These are phyloP conservation scores for Drosophila picticornis DNA, from an alignment of 2,888 invertebrate species.

Conservation along the genomic window DNA sequence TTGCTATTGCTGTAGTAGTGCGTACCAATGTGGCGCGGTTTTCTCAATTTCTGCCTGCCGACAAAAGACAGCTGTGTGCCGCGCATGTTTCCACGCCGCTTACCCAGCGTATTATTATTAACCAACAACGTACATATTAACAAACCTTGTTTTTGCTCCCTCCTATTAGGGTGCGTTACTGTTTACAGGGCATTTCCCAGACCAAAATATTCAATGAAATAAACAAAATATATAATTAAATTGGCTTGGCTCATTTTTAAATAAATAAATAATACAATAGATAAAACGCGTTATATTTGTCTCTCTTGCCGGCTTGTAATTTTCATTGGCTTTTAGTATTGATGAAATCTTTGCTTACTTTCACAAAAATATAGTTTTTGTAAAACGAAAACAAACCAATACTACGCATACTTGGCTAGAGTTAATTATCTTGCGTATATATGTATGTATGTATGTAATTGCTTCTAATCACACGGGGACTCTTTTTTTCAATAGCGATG, in stretches of 20 bases:
- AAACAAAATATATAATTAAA: conserved; percentile 3
- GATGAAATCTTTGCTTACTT: conserved; percentile 21
- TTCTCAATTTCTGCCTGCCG: conserved; percentile 47
- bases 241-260: background rate
- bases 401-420: background rate
- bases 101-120: conserved; percentile 61
- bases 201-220: background rate
- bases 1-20: conserved; percentile 36
- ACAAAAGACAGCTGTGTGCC: conserved; percentile 69
- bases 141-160: conserved; percentile 10
- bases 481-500: background rate
- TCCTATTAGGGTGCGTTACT: conserved; percentile 21
- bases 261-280: conserved; percentile 17
- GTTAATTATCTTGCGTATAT: conserved; percentile 8
- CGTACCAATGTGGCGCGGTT: conserved; percentile 67
- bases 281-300: conserved; percentile 1
- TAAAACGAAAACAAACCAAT: conserved; percentile 45
- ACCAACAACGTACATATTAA: conserved; percentile 20
- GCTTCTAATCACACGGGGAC: background rate
- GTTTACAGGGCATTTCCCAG: conserved; percentile 47
- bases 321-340: conserved; percentile 1
- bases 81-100: conserved; percentile 77
- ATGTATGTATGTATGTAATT: background rate
- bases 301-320: conserved; percentile 22
- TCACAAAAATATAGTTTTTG: conserved; percentile 10